Base-by-base conservation (phyloP, 2,888 invertebrate genomes). In the Drosophila fungiperda region DNA sequence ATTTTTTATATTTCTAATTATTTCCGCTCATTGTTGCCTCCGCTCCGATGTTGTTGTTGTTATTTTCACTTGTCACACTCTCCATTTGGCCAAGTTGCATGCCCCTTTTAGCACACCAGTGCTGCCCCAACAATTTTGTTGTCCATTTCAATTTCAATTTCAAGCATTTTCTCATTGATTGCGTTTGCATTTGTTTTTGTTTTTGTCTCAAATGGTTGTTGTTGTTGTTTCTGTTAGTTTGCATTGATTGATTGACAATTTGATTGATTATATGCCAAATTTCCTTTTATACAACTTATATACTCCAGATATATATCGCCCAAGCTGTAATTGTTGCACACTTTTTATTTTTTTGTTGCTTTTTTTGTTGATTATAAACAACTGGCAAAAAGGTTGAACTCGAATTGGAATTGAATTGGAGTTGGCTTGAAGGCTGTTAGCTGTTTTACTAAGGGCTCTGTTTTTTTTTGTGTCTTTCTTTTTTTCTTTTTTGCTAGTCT, bases 181-280 rank as follows among this genome's bases (percentile, higher is more conserved):
- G 78, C 72, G 80, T 68, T 57, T 66, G 72, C 52, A 60, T 73
- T 81, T 73, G 58, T 79, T 63, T 73, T 81, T 73, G 58, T 79
- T 65, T 67, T 58, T 76, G 42, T 54, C 64, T 76, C 52, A 58
- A 60, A 23, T 15, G 53, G 50, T 58, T 68, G 53, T 60, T 61
- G 71, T 53, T 68, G 17, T 45, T 72, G 45, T 59, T 73, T 59
- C 66, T 78, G 73, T 66, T 60, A 64, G 72, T 63, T 69, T 78
- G 64, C 70, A 82, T 80, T 82, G 89, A 89, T 89, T 91, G 91
- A 90, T 83, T 85, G 81, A 80, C 89, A 89, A 80, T 80, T 89
- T 88, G 89, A 88, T 90, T 87, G 87, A 90, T 90, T 90, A 81
- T 80, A 78, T 78, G 76, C 73, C 80, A 82, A 82, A 75, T 72